Evolutionary conservation across 2,888 invertebrate genomes (phyloP).

Genomic region (Drosophila monieri): DNA sequence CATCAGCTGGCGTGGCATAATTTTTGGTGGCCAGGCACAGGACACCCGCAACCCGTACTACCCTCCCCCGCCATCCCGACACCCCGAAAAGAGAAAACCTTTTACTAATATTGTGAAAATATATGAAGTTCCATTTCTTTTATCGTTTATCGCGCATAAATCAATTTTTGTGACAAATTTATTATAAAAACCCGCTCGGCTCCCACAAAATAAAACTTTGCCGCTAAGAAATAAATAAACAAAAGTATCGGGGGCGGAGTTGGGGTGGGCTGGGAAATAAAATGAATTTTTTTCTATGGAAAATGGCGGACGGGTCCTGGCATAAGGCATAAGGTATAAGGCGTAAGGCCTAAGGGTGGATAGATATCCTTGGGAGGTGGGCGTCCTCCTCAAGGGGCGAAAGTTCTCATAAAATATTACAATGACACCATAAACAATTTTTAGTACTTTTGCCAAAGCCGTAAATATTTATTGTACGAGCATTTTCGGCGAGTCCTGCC

Average conservation of each 20-base stretch:
- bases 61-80: slow-evolving; percentile 1
- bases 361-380: slow-evolving; percentile 10
- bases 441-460: slow-evolving; percentile 67
- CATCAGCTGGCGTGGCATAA: slow-evolving; percentile 73
- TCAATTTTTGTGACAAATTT: slow-evolving; percentile 82
- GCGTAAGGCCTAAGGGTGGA: slow-evolving; percentile 15
- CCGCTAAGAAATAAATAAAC: slow-evolving; percentile 34
- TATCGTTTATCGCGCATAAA: slow-evolving; percentile 80
- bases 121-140: slow-evolving; percentile 66
- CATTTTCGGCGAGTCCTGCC: slow-evolving; percentile 24
- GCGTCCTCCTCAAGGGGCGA: slow-evolving; percentile 19
- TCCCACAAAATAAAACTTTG: slow-evolving; percentile 29
- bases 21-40: slow-evolving; percentile 42
- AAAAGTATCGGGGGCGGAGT: slow-evolving; percentile 1
- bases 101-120: slow-evolving; percentile 54
- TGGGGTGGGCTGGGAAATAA: slow-evolving; percentile 9
- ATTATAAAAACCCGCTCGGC: slow-evolving; percentile 72
- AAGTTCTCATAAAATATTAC: slow-evolving; percentile 76
- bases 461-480: slow-evolving; percentile 73
- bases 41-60: background rate
- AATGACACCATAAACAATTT: slow-evolving; percentile 80
- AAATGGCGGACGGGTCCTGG: slow-evolving; percentile 27
- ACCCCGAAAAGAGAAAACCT: slow-evolving; percentile 14
- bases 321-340: background rate
- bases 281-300: slow-evolving; percentile 33